Base-by-base conservation (phyloP, 2,113 vertebrate species). In the Rhinichthys klamathensis region DNA sequence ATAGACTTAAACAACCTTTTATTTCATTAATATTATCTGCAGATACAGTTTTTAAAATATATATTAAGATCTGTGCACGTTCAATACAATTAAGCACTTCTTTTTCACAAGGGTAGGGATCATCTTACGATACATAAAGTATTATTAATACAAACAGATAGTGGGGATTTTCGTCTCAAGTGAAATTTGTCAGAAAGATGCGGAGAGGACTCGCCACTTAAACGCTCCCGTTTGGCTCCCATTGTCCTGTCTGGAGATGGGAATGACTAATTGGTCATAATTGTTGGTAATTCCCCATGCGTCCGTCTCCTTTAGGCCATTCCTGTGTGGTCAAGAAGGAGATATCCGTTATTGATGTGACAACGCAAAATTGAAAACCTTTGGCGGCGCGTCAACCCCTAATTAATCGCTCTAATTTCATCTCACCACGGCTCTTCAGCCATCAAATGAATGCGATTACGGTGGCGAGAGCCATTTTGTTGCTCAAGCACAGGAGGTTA, bases 321-420 rank as follows among this genome's bases (percentile, higher is more conserved):
- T 89, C 87, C 73, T 27, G 88, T 87, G 69, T 90, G 90, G 82
- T 85, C 85, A 90, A 87, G 88, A 91, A 90, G 87, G 91, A 92
- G 87, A 91, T 90, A 87, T 90, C 89, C 87, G 93, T 93, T 95
- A 94, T 95, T 93, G 94, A 95, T 94, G 93, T 95, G 94, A 95
- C 94, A 94, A 93, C 81, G 56, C 88, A 91, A 92, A 95, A 95
- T 93, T 91, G 93, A 95, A 92, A 94, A 93, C 93, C 94, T 95
- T 95, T 95, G 94, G 94, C 92, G 85, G 87, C 87, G 92, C 90
- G 92, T 95, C 92, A 93, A 93, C 90, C 90, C 88, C 88, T 94
- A 93, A 94, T 94, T 94, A 94, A 95, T 95, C 92, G 90, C 92
- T 93, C 92, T 93, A 93, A 94, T 93, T 94, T 93, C 91, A 91